phyloP scores from a whole-genome alignment of 2,888 invertebrate species.

The Dendrolimus houi region DNA sequence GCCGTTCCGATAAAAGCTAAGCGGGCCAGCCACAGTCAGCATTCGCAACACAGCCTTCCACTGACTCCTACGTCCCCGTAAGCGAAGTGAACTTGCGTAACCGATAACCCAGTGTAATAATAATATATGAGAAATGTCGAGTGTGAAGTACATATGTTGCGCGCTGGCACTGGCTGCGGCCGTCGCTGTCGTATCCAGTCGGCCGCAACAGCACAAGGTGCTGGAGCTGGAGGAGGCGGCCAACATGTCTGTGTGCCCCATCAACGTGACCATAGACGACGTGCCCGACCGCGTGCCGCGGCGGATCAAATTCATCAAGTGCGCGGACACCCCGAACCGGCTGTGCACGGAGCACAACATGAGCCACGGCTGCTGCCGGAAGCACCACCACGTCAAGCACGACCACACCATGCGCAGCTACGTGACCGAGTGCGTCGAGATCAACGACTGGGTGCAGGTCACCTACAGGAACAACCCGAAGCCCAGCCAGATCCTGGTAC shows the following conservation, averaged over 20 bases:
- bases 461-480: slow-evolving; percentile 25
- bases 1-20: neutral
- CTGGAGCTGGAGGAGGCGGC: slow-evolving; percentile 34
- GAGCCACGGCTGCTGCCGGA: slow-evolving; percentile 52
- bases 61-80: neutral
- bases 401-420: slow-evolving; percentile 13
- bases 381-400: slow-evolving; percentile 26
- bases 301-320: slow-evolving; percentile 54
- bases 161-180: slow-evolving; percentile 15
- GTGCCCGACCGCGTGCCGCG: slow-evolving; percentile 46
- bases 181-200: slow-evolving; percentile 19
- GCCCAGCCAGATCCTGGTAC: slow-evolving; percentile 31
- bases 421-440: slow-evolving; percentile 55
- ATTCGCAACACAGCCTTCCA: neutral
- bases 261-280: slow-evolving; percentile 39
- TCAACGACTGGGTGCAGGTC: slow-evolving; percentile 57
- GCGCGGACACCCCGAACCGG: slow-evolving; percentile 39
- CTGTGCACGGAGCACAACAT: slow-evolving; percentile 40
- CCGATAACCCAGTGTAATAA: neutral
- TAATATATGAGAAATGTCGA: slow-evolving; percentile 2
- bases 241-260: slow-evolving; percentile 57
- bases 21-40: neutral
- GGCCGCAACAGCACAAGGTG: slow-evolving; percentile 16
- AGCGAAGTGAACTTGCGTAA: slow-evolving; percentile 7
- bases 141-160: slow-evolving; percentile 13